phyloP scores from a whole-genome alignment of 2,113 vertebrate genomes.

The Campylomormyrus tamandua region DNA sequence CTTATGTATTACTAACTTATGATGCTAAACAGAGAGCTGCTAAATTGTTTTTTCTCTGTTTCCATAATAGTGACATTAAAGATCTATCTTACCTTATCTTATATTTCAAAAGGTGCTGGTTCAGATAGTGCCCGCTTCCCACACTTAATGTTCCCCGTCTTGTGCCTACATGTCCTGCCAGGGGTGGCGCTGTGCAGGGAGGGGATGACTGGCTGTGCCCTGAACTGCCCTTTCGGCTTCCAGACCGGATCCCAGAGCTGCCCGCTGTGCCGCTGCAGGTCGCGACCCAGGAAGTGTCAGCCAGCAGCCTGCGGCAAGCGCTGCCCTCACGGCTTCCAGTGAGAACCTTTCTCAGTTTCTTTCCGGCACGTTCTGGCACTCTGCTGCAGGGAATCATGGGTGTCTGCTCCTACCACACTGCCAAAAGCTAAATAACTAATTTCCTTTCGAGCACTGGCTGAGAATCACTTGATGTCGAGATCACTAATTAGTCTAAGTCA shows the following conservation, averaged over 20 bases:
- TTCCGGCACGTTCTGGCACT: not conserved
- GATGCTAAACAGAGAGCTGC: too few species aligned
- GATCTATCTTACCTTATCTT: too few species aligned
- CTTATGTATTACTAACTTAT: too few species aligned
- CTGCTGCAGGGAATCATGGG: not conserved
- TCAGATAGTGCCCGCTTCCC: not conserved
- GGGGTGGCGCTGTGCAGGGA: not conserved
- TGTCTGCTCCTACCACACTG: not conserved
- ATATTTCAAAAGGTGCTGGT: not conserved
- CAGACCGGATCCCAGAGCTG: slow-evolving; percentile 63
- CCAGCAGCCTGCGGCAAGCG: slow-evolving; percentile 64
- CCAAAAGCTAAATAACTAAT: not conserved
- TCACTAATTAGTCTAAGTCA: not conserved
- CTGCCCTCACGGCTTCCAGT: slow-evolving; percentile 73
- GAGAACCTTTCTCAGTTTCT: slow-evolving; percentile 42
- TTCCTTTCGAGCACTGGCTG: not conserved
- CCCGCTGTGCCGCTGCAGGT: slow-evolving; percentile 69
- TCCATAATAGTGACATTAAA: too few species aligned
- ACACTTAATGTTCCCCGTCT: not conserved
- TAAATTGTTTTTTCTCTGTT: too few species aligned
- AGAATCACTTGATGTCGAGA: not conserved
- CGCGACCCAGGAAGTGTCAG: slow-evolving; percentile 66
- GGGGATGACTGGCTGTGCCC: slow-evolving; percentile 56
- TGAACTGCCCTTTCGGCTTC: slow-evolving; percentile 69
- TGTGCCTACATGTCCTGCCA: not conserved